A percentile compares a stretch with the other conserved stretches of the same genome.
Evolutionary conservation across 1,140 invertebrate genomes (phyloP).

Genomic region (Drosophila elegans): DNA sequence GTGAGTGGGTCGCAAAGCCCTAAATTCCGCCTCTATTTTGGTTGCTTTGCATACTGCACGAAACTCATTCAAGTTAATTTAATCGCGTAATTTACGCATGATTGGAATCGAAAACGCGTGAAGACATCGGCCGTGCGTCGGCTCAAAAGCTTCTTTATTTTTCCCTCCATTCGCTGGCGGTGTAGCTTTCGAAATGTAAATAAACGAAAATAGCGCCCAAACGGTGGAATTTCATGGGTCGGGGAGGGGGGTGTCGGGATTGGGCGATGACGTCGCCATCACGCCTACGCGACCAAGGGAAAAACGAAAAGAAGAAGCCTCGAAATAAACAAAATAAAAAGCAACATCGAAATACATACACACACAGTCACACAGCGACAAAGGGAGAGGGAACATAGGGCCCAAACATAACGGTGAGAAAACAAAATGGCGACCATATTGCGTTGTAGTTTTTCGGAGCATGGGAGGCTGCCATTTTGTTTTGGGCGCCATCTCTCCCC

Average conservation of each 20-base stretch:
- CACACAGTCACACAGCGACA: conserved; percentile 25
- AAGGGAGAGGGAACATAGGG: conserved; percentile 58
- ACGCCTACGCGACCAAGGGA: conserved; percentile 52
- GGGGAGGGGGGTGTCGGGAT: neutral
- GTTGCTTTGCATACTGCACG: conserved; percentile 65
- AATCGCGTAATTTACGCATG: conserved; percentile 83
- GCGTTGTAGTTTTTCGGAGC: conserved; percentile 72
- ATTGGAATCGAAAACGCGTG: conserved; percentile 74
- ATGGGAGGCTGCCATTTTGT: conserved; percentile 76
- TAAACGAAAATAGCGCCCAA: conserved; percentile 68
- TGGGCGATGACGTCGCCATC: conserved; percentile 68
- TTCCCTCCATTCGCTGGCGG: conserved; percentile 20
- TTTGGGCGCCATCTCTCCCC: conserved; percentile 60
- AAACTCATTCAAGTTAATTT: conserved; percentile 78
- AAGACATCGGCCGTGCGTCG: conserved; percentile 43
- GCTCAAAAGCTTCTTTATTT: conserved; percentile 37
- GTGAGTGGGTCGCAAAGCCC: neutral
- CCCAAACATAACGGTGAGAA: conserved; percentile 67
- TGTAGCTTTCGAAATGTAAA: conserved; percentile 78
- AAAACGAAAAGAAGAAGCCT: conserved; percentile 48
- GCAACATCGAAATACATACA: conserved; percentile 25
- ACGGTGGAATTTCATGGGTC: conserved; percentile 1
- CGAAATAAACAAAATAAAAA: conserved; percentile 46
- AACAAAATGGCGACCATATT: conserved; percentile 81
- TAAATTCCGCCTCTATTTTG: conserved; percentile 5